phyloP scores from a whole-genome alignment of 2,113 vertebrate species.

The Irena cyanogastra region DNA sequence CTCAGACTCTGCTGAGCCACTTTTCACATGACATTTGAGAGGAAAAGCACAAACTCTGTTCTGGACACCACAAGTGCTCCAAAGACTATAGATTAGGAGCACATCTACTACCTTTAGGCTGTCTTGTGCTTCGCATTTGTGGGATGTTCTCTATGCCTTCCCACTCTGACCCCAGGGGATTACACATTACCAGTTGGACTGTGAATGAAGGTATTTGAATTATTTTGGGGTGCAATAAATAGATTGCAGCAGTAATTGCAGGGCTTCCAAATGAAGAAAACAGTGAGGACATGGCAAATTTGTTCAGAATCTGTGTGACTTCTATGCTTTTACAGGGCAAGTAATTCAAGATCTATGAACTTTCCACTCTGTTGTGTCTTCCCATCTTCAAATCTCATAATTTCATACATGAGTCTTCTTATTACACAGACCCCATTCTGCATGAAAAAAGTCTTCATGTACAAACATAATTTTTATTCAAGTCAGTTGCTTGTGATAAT shows the following conservation, averaged over 20 bases:
- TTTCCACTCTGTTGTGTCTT: background rate
- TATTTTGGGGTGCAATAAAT: background rate
- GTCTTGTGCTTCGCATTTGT: background rate
- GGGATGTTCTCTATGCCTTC: background rate
- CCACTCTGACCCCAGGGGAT: background rate
- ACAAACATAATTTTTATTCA: background rate
- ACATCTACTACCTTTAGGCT: rapidly evolving
- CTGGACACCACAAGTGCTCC: background rate
- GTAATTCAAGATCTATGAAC: background rate
- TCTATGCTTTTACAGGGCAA: background rate
- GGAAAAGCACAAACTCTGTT: background rate
- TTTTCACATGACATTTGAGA: background rate
- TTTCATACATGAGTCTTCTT: background rate
- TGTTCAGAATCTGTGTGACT: background rate
- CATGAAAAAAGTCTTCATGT: background rate
- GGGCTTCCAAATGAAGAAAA: background rate
- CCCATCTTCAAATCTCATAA: background rate
- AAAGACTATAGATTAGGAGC: background rate
- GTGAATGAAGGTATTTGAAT: background rate
- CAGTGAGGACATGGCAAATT: rapidly evolving
- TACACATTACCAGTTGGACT: background rate
- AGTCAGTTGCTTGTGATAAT: background rate
- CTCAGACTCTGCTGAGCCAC: background rate
- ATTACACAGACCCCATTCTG: background rate
- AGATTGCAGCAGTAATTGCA: background rate